Evolutionary conservation across 2,113 vertebrate species (phyloP).

Genomic region (Furnarius figulus): DNA sequence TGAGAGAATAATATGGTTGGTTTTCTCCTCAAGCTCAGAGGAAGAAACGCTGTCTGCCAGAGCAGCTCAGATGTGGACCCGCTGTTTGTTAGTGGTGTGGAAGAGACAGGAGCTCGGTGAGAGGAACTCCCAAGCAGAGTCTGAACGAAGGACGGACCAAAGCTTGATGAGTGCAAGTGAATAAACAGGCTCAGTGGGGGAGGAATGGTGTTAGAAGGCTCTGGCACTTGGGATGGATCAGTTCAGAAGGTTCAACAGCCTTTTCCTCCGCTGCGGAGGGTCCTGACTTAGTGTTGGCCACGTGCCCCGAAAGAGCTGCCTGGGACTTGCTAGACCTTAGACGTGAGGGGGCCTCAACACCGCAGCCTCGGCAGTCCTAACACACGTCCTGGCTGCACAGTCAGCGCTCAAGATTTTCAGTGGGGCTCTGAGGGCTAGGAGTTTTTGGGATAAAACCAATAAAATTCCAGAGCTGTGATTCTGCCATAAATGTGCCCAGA

Average conservation of each 20-base stretch:
- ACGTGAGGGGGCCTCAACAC: not conserved
- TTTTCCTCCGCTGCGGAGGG: fast-evolving
- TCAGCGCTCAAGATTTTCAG: not conserved
- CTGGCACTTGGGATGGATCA: not conserved
- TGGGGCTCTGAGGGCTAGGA: not conserved
- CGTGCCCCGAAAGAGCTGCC: fast-evolving
- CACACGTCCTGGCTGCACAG: fast-evolving
- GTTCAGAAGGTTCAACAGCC: not conserved
- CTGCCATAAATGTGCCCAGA: not conserved
- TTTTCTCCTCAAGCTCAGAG: not conserved
- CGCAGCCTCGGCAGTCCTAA: fast-evolving
- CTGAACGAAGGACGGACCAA: not conserved
- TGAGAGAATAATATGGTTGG: not conserved
- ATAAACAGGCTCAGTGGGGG: not conserved
- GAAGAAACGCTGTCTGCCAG: not conserved
- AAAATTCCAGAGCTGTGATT: not conserved
- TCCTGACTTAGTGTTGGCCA: fast-evolving
- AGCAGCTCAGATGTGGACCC: not conserved
- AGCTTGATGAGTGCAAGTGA: not conserved
- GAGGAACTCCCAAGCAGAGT: not conserved
- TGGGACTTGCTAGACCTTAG: not conserved
- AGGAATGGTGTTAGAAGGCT: not conserved
- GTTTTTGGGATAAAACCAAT: not conserved
- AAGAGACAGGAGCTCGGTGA: not conserved
- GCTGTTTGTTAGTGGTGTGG: not conserved